Base-by-base conservation (phyloP, 2,797 vertebrate species). In the Sebastes trivittatus region DNA sequence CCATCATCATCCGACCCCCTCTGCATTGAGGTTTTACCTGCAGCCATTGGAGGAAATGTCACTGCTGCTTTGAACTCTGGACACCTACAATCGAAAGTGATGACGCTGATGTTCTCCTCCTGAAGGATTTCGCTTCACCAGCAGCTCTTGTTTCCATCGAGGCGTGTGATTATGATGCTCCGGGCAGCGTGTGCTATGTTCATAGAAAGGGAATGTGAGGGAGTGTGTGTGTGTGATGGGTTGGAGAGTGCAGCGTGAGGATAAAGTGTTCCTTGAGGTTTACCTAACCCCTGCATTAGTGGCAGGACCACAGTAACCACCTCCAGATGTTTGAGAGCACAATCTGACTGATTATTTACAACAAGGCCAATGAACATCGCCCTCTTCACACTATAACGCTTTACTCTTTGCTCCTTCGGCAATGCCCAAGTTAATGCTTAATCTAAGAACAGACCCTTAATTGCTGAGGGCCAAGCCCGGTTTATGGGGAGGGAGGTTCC, bases 351-450 rank as follows among this genome's bases (percentile, higher is more conserved):
- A 87, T 89, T 85, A 77, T 85, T 89, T 90, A 73, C 77, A 71
- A 79, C 75, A 34, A 78, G 65, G 23, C 58, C 67, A 71, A 78
- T 73, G 77, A 87, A 68, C 87, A 79, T 89, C 68, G 69, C 78
- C 80, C 88, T 90, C 67, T 42, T 83, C 75, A 72, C 81, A 34
- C 69, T 75, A 16, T 69, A 68, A 64, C 55, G 4, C 54, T 64
- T 81, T 46, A 86, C 77, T 89, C 87, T 93, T 91, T 90, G 83
- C 85, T 93, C 82, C 78, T 84, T 78, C n/a, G 25, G 70, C 68
- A 70, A 67, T 65, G 74, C 29, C 49, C 55, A 55, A 76, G 94
- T 96, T 95, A 96, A 96, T 96, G 83, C 89, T 89, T 96, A 95
- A 96, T 91, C 93, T 67, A 58, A 81, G 74, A 22, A 38, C 63